phyloP scores from a whole-genome alignment of 2,888 invertebrate species.

The Epinotia demarniana region DNA sequence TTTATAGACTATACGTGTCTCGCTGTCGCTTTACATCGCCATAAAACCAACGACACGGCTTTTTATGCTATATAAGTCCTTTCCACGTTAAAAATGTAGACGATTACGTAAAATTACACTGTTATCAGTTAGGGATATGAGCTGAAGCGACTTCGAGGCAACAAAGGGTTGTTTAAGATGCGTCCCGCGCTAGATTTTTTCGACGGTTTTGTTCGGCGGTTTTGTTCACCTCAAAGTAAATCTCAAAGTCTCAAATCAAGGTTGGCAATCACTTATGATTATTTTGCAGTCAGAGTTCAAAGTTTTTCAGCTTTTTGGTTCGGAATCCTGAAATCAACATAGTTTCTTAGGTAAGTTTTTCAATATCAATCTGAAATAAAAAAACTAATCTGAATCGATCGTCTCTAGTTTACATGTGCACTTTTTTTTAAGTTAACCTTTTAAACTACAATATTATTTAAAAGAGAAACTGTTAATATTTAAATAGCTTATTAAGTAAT shows the following conservation, averaged over 20 bases:
- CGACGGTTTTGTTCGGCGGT: neutral
- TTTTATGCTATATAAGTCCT: neutral
- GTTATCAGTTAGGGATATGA: neutral
- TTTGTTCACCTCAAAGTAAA: neutral
- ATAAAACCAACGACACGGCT: neutral
- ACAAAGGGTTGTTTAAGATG: neutral
- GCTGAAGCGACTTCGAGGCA: neutral
- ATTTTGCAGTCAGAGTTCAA: no score
- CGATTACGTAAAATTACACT: slow-evolving; percentile 7
- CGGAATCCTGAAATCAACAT: no score
- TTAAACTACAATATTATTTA: no score
- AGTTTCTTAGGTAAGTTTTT: no score
- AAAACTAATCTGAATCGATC: no score
- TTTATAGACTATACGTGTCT: slow-evolving; percentile 22
- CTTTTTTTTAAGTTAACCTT: no score
- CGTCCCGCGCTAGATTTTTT: neutral
- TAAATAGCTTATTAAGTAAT: neutral
- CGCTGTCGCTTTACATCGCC: neutral
- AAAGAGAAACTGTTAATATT: neutral
- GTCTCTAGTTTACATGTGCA: no score
- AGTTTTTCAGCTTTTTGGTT: no score
- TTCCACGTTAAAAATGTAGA: neutral
- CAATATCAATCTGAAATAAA: no score
- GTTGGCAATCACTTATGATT: neutral
- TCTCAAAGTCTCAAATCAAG: neutral